Conservation (phyloP, 2,888 invertebrate genomes). For the Tetranychus piercei region DNA sequence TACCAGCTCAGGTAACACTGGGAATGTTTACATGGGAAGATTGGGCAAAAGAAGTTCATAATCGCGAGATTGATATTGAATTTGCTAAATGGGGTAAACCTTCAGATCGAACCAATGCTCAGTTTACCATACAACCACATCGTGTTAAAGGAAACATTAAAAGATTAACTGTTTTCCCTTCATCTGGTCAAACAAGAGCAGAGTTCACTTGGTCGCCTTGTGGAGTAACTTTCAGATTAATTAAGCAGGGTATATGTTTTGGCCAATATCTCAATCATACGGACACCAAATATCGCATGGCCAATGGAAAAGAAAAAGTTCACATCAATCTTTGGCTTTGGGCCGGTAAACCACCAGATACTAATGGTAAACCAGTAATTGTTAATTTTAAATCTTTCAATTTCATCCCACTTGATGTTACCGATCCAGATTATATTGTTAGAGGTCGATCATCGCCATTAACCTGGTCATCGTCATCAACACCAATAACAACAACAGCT, state of each 20-base stretch:
- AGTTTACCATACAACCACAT: constrained; percentile 2
- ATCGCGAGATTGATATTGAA: constrained; percentile 11
- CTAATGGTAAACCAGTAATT: neutral
- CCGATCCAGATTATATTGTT: neutral
- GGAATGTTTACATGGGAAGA: constrained; percentile 7
- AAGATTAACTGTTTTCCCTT: neutral
- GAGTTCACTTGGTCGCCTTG: constrained; percentile 3
- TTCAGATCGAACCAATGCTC: neutral
- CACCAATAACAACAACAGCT: neutral
- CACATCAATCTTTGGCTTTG: constrained; percentile 5
- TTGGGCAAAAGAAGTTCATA: neutral
- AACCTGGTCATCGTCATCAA: neutral
- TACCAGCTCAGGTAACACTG: neutral
- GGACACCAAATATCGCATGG: neutral
- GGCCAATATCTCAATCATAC: neutral
- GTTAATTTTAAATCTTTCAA: neutral
- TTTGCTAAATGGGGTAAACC: constrained; percentile 8
- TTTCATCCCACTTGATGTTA: neutral
- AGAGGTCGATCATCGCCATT: neutral
- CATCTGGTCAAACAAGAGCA: neutral
- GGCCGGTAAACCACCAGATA: neutral
- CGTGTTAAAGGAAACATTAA: neutral
- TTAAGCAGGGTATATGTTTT: neutral
- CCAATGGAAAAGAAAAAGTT: neutral
- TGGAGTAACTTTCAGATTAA: neutral